Base-by-base conservation (phyloP, 2,113 vertebrate genomes). In the Cichladusa arquata region DNA sequence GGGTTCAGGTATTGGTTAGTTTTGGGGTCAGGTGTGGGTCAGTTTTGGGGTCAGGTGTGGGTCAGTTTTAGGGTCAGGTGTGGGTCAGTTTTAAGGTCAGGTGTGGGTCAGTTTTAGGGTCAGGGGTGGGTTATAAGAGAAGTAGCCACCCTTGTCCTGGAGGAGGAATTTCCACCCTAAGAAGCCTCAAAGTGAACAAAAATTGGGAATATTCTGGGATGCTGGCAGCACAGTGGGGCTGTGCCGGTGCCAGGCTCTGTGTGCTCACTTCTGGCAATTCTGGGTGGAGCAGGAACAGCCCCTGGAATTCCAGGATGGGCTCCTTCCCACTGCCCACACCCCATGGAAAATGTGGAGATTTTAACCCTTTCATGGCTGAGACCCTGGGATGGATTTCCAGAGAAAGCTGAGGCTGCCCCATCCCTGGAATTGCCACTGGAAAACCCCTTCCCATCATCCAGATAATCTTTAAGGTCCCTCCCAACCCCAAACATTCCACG, bases 251-350 rank as follows among this genome's bases (percentile, higher is more conserved):
- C 17, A 25, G 31, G 19, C 62, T 36, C 36, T 36, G 36, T 36
- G 36, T 36, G 36, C 36, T 36, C 36, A 36, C 36, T 36, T 65
- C 40, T 40, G 40, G 40, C 14, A 40, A 40, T 40, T 40, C n/a
- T 16, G 47, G 19, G 4, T 36, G n/a, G 18, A 51, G 14, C 44
- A 29, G 29, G 31, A 4, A 4, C 18, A 58, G 3, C 20, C 8
- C 51, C 5, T 23, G 45, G 11, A 10, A 45, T 45, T 45, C 19
- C 25, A 13, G 44, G 5, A 9, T 6, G 8, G 56, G 77, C 23
- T 67, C n/a, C 1, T 10, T 42, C 40, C 16, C 38, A 16, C 44
- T 25, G 33, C 12, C n/a, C 40, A 6, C 0, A 16, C 18, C n/a
- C 74, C 60, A 18, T 5, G 29, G 56, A 38, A 38, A 64, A 34